Evolutionary conservation across 1,140 invertebrate genomes (phyloP).

Genomic region (Hypsibius dujardini): DNA sequence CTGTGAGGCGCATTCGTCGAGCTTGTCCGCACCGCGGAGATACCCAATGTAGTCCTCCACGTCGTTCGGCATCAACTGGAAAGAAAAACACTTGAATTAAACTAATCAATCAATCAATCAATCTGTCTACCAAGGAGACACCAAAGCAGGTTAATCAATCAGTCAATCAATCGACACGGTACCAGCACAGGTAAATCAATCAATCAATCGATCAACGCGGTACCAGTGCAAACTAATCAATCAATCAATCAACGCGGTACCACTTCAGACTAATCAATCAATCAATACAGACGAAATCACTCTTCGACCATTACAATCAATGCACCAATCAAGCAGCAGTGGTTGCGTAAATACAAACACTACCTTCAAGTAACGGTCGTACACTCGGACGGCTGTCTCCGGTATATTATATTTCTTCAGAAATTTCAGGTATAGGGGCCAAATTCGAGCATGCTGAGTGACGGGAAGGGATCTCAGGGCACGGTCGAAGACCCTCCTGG

Average conservation of each 20-base stretch:
- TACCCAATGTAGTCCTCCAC: constrained; percentile 94
- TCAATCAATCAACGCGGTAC: too few relatives aligned
- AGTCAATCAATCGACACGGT: too few relatives aligned
- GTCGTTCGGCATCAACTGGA: constrained; percentile 64
- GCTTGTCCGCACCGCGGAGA: constrained; percentile 54
- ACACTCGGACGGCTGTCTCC: constrained; percentile 89
- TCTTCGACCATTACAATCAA: too few relatives aligned
- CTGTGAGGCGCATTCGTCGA: constrained; percentile 72
- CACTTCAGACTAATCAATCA: too few relatives aligned
- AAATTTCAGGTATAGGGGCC: constrained; percentile 88
- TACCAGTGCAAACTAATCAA: too few relatives aligned
- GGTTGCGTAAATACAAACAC: background rate
- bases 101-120: too few relatives aligned
- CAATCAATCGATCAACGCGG: too few relatives aligned
- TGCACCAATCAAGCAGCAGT: too few relatives aligned
- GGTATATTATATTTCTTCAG: constrained; percentile 68
- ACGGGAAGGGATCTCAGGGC: constrained; percentile 81
- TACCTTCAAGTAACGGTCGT: constrained; percentile 81
- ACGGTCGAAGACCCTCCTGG: constrained; percentile 77
- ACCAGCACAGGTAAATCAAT: too few relatives aligned
- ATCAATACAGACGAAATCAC: too few relatives aligned
- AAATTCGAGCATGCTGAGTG: constrained; percentile 90
- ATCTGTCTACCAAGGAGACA: too few relatives aligned
- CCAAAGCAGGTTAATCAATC: too few relatives aligned
- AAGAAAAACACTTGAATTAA: constrained; percentile 21